Conservation (phyloP, 2,888 invertebrate species). For the Antheraea yamamai region DNA sequence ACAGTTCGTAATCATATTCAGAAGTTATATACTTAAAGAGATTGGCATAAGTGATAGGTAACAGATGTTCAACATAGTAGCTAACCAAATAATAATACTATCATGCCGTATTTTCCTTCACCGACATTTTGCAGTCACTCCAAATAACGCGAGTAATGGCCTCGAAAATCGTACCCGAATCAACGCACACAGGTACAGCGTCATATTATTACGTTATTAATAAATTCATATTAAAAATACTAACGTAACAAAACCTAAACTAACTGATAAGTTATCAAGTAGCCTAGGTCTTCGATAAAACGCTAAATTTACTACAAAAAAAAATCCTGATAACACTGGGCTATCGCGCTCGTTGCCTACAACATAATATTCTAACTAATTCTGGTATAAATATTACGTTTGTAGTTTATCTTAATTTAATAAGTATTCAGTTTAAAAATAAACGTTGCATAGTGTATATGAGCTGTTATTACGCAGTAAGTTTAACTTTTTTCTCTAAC, state of each 20-base stretch:
- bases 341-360: conserved; percentile 43
- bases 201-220: not conserved
- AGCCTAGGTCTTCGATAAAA: conserved; percentile 78
- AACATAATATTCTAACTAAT: not conserved
- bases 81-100: no score
- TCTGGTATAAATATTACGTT: not conserved
- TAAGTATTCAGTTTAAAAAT: not conserved
- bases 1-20: no score
- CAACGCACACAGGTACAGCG: not conserved
- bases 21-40: no score
- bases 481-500: not conserved
- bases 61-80: no score
- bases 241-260: conserved; percentile 55
- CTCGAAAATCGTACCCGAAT: not conserved
- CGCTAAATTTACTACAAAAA: conserved; percentile 69
- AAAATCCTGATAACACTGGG: conserved; percentile 60
- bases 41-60: no score
- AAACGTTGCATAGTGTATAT: not conserved
- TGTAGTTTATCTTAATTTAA: not conserved
- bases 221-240: conserved; percentile 28
- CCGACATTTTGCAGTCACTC: no score
- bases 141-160: no score
- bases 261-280: conserved; percentile 68
- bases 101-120: no score
- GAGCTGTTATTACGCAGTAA: not conserved